A percentile compares a stretch with the other conserved stretches of the same genome.
Conservation (phyloP, 1,140 invertebrate species). For the Hyles euphorbiae region DNA sequence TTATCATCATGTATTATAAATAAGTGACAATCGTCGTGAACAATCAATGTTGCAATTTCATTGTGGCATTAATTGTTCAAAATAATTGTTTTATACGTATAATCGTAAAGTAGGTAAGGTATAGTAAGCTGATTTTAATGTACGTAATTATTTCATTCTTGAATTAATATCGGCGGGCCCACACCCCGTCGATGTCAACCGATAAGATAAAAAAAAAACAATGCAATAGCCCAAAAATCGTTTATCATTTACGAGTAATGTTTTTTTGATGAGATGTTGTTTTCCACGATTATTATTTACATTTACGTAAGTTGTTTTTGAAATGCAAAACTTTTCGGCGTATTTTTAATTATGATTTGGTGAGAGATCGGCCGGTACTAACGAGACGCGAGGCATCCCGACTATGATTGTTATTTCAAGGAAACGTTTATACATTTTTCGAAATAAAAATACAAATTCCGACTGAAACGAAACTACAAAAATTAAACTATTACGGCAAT, state of each 20-base stretch:
- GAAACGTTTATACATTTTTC: slow-evolving; percentile 48
- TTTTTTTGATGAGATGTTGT: slow-evolving; percentile 10
- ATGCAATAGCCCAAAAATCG: slow-evolving; percentile 71
- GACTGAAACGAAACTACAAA: slow-evolving; percentile 36
- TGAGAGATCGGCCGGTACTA: slow-evolving; percentile 46
- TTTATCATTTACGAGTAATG: slow-evolving; percentile 54
- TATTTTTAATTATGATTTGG: slow-evolving; percentile 51
- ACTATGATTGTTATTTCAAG: slow-evolving; percentile 58
- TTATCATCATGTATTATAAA: slow-evolving; percentile 70
- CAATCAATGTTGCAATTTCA: neutral
- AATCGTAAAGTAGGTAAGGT: slow-evolving; percentile 72
- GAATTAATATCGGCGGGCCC: slow-evolving; percentile 63
- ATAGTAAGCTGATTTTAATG: slow-evolving; percentile 71
- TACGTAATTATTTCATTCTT: slow-evolving; percentile 72
- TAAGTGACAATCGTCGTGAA: slow-evolving; percentile 36
- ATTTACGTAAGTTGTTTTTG: slow-evolving; percentile 34
- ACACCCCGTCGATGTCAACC: neutral
- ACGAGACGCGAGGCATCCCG: slow-evolving; percentile 46
- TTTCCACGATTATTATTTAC: neutral
- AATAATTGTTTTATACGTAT: slow-evolving; percentile 45
- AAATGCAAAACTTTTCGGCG: slow-evolving; percentile 69
- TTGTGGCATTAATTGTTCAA: slow-evolving; percentile 20
- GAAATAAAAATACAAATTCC: slow-evolving; percentile 37
- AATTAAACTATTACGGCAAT: slow-evolving; percentile 29
- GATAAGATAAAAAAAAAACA: slow-evolving; percentile 52